A percentile compares a stretch with the other conserved stretches of the same genome.
phyloP scores from a whole-genome alignment of 2,797 vertebrate species.

The Podarcis siculus region DNA sequence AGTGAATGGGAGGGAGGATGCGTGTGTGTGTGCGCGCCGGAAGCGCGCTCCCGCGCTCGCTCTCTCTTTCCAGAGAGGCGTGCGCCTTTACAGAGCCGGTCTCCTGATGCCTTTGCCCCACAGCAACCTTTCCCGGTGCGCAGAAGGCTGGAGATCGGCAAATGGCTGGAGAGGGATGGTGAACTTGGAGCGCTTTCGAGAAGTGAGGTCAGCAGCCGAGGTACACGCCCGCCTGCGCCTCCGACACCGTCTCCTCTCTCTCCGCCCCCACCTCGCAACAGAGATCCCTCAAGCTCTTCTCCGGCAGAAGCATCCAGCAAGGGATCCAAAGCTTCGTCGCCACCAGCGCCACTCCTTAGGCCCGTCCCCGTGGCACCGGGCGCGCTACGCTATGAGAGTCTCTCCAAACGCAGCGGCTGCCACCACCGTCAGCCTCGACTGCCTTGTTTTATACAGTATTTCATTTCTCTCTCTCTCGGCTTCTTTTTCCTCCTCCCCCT shows the following conservation, averaged over 20 bases:
- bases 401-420: slow-evolving; percentile 22
- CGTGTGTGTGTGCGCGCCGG: not conserved
- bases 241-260: not conserved
- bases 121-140: not conserved
- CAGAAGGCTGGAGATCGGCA: not conserved
- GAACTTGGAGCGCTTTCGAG: slow-evolving; percentile 14
- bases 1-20: not conserved
- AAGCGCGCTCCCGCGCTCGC: slow-evolving; percentile 7
- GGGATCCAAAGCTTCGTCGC: not conserved
- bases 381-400: not conserved
- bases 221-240: not conserved
- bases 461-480: not conserved
- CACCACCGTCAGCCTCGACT: slow-evolving; percentile 3
- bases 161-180: not conserved
- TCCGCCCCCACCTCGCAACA: too few relatives aligned
- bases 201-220: slow-evolving; percentile 14
- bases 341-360: too few relatives aligned
- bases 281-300: not conserved
- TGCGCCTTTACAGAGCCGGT: not conserved
- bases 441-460: slow-evolving; percentile 23
- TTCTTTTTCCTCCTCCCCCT: not conserved
- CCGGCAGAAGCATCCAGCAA: not conserved
- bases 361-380: not conserved
- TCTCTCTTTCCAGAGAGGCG: not conserved
- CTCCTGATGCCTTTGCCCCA: not conserved